Base-by-base conservation (phyloP, 2,113 vertebrate genomes). In the Dermatemys mawii region DNA sequence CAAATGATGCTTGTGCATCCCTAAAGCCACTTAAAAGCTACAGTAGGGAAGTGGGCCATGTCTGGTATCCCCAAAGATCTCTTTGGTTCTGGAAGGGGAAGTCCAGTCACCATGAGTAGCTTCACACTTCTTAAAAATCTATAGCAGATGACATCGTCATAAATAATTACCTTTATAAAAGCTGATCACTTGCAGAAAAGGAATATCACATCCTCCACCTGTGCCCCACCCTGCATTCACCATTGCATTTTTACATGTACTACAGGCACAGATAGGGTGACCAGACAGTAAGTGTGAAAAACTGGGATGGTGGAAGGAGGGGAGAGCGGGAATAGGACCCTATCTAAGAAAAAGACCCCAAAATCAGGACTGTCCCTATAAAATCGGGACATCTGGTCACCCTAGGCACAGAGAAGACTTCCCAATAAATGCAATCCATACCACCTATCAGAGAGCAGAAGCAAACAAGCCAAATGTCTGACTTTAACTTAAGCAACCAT, bases 51-150 rank as follows among this genome's bases (percentile, higher is more conserved):
- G 6, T 35, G 3, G 78, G 3, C 46, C 22, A 0, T 11, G 78
- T 63, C 3, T 50, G 11, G 7, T 55, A 57, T 5, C 14, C 46
- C 29, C 8, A 51, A 81, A 46, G 27, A 81, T 1, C 75, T 24
- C 78, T 9, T 67, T 29, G 86, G 86, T 55, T 88, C 44, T 49
- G 57, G n/a, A 67, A 67, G 7, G 35, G 60, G 32, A 35, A 63
- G 29, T 73, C 21, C n/a, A 13, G 44, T 3, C 22, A 81, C 67
- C 11, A 50, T 19, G 21, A 4, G 8, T 0, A 63, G 22, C n/a
- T 6, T 83, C 80, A 50, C 27, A 67, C 19, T 27, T 0, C 0
- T 75, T 0, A 7, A 83, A 83, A 24, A 19, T 24, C 11, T 70
- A 9, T 78, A 84, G 90, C 88, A 35, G 11, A 78, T 86, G 24